A percentile compares a stretch with the other conserved stretches of the same genome.
Evolutionary conservation across 1,140 invertebrate genomes (phyloP).

Genomic region (Choristoneura fumiferana): DNA sequence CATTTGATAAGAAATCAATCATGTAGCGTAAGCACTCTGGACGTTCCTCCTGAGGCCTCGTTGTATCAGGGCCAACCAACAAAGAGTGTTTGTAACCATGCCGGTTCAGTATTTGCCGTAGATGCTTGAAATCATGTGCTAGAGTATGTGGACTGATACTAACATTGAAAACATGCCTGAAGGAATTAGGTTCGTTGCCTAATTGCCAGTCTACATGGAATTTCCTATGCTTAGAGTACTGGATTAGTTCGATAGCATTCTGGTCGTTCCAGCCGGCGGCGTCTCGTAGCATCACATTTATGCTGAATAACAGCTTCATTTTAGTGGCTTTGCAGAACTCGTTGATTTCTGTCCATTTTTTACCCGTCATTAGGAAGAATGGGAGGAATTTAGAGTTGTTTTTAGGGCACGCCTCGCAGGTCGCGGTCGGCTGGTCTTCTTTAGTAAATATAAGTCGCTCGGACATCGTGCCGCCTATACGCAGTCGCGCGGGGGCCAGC

Average conservation of each 20-base stretch:
- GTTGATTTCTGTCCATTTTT: constrained; percentile 81
- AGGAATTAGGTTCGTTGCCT: constrained; percentile 88
- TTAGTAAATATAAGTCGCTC: constrained; percentile 81
- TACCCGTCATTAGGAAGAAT: constrained; percentile 74
- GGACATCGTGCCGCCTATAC: constrained; percentile 83
- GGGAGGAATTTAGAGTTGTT: constrained; percentile 45
- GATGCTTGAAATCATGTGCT: constrained; percentile 80
- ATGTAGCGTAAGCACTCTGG: constrained; percentile 79
- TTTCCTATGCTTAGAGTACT: constrained; percentile 78
- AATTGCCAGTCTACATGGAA: constrained; percentile 84
- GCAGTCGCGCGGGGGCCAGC: constrained; percentile 80
- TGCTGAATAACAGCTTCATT: constrained; percentile 82
- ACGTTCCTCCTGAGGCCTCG: constrained; percentile 73
- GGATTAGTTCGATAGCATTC: constrained; percentile 82
- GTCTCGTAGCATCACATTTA: constrained; percentile 83
- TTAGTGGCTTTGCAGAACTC: constrained; percentile 78
- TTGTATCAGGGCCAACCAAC: constrained; percentile 84
- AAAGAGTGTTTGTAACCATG: constrained; percentile 78
- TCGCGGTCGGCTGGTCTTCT: constrained; percentile 35
- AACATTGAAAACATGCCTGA: constrained; percentile 81
- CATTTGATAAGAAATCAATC: constrained; percentile 80
- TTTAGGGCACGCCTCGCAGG: constrained; percentile 49
- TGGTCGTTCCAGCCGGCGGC: constrained; percentile 81
- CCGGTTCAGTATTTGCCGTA: constrained; percentile 78
- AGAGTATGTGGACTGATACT: constrained; percentile 79